Evolutionary conservation across 2,888 invertebrate species (phyloP).

Genomic region (Phalera bucephala): DNA sequence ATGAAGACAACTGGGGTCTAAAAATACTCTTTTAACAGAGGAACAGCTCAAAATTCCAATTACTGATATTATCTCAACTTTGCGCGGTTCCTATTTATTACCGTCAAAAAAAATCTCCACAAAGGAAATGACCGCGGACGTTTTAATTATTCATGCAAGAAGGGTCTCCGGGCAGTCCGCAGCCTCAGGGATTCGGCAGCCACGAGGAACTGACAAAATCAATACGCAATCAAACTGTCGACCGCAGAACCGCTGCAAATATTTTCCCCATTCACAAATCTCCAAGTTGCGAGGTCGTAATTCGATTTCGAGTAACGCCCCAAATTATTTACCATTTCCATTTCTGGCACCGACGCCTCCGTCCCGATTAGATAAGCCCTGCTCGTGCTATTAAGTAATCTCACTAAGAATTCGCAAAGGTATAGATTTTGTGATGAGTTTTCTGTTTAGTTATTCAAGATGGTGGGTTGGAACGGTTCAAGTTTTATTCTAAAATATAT

Average conservation of each 20-base stretch:
- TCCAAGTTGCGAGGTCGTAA: slow-evolving; percentile 23
- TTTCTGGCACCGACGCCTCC: slow-evolving; percentile 26
- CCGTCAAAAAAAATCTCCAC: slow-evolving; percentile 6
- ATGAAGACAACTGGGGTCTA: too few relatives aligned
- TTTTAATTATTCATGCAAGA: slow-evolving; percentile 26
- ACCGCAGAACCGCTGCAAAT: slow-evolving; percentile 51
- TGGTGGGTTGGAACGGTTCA: not conserved
- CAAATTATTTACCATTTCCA: slow-evolving; percentile 46
- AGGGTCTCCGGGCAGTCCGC: slow-evolving; percentile 1
- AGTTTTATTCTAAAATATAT: too few relatives aligned
- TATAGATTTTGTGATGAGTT: slow-evolving; percentile 2
- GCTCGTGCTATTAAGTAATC: slow-evolving; percentile 10
- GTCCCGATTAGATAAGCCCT: slow-evolving; percentile 20
- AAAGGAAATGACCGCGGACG: slow-evolving; percentile 7
- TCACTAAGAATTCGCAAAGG: slow-evolving; percentile 2
- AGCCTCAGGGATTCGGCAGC: slow-evolving; percentile 8
- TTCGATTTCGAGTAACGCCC: slow-evolving; percentile 49
- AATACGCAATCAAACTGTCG: slow-evolving; percentile 62
- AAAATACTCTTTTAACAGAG: too few relatives aligned
- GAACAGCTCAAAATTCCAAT: too few relatives aligned
- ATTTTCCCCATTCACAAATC: slow-evolving; percentile 49
- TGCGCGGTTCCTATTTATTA: too few relatives aligned
- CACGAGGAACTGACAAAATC: slow-evolving; percentile 40
- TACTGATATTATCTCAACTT: too few relatives aligned
- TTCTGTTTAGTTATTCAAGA: slow-evolving; percentile 2